Base-by-base conservation (phyloP, 2,797 vertebrate genomes). In the Liparis tanakae region DNA sequence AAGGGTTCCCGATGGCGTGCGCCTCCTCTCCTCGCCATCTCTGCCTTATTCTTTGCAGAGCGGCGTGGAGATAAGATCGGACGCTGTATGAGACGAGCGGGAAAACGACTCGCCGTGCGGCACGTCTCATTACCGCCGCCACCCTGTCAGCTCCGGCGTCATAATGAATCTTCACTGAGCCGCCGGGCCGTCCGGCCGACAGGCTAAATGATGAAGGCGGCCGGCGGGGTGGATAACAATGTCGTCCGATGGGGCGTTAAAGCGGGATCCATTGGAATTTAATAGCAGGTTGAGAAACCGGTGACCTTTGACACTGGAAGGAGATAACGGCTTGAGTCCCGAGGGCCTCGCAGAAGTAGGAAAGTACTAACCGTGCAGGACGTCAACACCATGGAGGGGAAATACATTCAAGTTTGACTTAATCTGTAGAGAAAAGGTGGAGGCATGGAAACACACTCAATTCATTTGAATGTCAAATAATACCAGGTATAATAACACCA, bases 121-220 rank as follows among this genome's bases (percentile, higher is more conserved):
- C 85, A 85, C 87, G 81, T 87, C 85, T 88, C 88, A 89, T 91
- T 92, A 88, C 78, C 68, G 74, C 1, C 66, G 72, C 78, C 83
- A 80, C 82, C 82, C 78, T 59, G 83, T 70, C 53, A 76, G 79
- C 82, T 63, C 48, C 63, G 2, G 80, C 71, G 87, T 89, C 87
- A 88, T 89, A 90, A 91, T 90, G 87, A 88, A 92, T 91, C 88
- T 88, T 84, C 87, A 88, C 85, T 89, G 87, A 89, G 88, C 70
- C 72, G 54, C 71, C 67, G 76, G 69, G 74, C 79, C 64, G 84
- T 80, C 82, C 80, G 67, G 70, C 72, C 88, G 88, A 89, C 89
- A 86, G 85, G 83, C 82, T 86, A 86, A 92, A 89, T 83, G 85
- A 85, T 85, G 54, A 66, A 83, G 87, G 82, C 57, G 79, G 84